A percentile compares a stretch with the other conserved stretches of the same genome.
These are phyloP conservation scores for Scytalopus superciliaris DNA, from an alignment of 2,113 vertebrate genomes.

Conservation along the genomic window DNA sequence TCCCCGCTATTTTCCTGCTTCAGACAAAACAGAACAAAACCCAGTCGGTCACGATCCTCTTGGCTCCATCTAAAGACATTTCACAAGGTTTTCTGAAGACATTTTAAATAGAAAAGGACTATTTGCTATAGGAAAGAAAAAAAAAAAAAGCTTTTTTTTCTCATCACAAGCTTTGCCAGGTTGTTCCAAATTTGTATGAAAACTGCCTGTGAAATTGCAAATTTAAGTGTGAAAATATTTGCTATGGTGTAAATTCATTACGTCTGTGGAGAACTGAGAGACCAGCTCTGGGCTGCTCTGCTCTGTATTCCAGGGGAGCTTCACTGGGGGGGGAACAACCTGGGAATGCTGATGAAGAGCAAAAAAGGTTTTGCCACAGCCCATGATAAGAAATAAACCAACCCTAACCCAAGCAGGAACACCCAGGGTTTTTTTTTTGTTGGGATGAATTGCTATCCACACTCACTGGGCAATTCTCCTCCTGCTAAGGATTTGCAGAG, in stretches of 20 bases:
- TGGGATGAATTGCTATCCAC: background rate
- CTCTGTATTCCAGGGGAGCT: background rate
- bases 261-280: background rate
- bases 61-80: background rate
- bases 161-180: background rate
- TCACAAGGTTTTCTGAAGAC: background rate
- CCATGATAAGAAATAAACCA: background rate
- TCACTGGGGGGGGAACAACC: background rate
- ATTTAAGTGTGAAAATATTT: constrained; percentile 3
- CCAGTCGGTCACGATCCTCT: background rate
- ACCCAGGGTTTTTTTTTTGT: accelerated
- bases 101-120: background rate
- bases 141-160: background rate
- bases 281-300: background rate
- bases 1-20: background rate
- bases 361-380: background rate
- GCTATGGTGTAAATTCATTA: background rate
- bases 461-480: background rate
- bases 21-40: background rate
- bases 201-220: background rate
- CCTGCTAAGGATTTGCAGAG: background rate
- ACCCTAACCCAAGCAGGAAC: background rate
- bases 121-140: background rate
- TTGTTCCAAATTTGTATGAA: background rate
- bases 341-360: background rate